Conservation (phyloP, 2,888 invertebrate genomes). For the Strigamia transsilvanica region DNA sequence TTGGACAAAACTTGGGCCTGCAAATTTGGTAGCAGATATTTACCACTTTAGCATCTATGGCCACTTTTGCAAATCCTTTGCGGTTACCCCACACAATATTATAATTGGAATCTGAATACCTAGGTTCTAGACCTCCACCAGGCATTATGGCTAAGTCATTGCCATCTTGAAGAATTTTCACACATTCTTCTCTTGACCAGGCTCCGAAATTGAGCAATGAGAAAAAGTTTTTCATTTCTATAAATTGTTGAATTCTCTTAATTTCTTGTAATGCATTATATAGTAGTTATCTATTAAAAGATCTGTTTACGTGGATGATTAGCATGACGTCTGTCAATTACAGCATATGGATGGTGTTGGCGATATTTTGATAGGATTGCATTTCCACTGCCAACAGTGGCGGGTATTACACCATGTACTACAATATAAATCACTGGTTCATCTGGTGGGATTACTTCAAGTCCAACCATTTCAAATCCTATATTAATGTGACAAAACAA, state of each 20-base stretch:
- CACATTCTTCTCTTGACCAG: neutral
- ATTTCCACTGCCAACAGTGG: neutral
- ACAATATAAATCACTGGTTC: neutral
- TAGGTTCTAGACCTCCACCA: neutral
- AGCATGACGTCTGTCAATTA: neutral
- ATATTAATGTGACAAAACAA: too few relatives aligned
- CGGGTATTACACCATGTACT: neutral
- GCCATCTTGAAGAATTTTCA: neutral
- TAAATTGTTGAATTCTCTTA: neutral
- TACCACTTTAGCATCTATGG: neutral
- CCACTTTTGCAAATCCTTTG: slow-evolving; percentile 1
- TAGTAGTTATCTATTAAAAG: neutral
- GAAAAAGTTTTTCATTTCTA: neutral
- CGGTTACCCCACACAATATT: neutral
- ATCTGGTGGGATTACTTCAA: neutral
- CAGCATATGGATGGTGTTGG: neutral
- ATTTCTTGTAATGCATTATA: too few relatives aligned
- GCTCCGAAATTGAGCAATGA: neutral
- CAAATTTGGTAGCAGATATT: neutral
- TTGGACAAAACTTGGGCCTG: neutral
- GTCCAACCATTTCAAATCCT: neutral
- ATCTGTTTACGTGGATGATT: neutral
- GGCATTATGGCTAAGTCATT: neutral
- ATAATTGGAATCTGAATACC: neutral
- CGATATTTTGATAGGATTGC: neutral